Conservation (phyloP, 2,797 vertebrate species). For the Poeciliopsis paucimaculata region DNA sequence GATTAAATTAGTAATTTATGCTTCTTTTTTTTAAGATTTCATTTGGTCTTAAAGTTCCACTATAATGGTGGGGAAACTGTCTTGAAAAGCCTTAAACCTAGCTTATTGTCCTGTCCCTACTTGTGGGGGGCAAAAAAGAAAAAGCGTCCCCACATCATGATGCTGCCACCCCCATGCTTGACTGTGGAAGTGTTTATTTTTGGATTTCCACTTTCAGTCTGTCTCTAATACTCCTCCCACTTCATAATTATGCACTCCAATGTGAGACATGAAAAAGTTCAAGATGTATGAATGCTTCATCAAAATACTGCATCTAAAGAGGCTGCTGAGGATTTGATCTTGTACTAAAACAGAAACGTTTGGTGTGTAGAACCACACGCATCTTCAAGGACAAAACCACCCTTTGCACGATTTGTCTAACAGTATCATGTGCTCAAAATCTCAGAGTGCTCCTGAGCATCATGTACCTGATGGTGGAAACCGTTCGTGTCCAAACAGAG, state of each 20-base stretch:
- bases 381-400: not conserved
- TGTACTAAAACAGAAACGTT: not conserved
- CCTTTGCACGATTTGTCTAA: not conserved
- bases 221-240: not conserved
- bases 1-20: not conserved
- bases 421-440: not conserved
- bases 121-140: no score
- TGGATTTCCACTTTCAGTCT: not conserved
- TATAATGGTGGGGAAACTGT: not conserved
- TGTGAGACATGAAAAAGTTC: not conserved
- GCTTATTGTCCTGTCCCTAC: not conserved
- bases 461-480: conserved; percentile 98
- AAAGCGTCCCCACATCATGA: not conserved
- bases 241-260: not conserved
- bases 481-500: conserved; percentile 86
- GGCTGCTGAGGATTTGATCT: not conserved
- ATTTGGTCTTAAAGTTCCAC: not conserved
- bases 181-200: not conserved
- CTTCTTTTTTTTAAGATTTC: not conserved
- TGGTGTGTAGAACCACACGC: not conserved
- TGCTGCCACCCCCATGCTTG: not conserved
- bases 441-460: conserved; percentile 92
- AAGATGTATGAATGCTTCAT: no score
- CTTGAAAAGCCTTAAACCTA: not conserved
- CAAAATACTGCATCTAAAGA: not conserved